Evolutionary conservation across 35 echinoderm and acorn worm species (phyloP).

Genomic region (Apostichopus japonicus): DNA sequence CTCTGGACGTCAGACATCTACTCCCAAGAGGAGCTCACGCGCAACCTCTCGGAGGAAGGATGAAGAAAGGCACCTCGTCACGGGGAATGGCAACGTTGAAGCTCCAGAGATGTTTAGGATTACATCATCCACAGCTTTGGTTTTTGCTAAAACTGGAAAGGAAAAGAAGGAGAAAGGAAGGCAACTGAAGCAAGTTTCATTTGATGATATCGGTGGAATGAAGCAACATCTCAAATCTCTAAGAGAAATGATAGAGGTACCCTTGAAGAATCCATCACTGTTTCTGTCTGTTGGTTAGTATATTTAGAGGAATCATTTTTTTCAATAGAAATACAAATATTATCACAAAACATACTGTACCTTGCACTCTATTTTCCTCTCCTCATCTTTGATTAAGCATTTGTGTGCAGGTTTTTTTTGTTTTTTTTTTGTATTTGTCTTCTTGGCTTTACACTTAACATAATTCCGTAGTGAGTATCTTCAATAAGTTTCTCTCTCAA

Average conservation of each 20-base stretch:
- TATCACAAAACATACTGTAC: too few species aligned
- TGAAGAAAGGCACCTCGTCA: neutral
- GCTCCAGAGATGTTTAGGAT: slow-evolving; percentile 51
- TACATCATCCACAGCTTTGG: slow-evolving; percentile 44
- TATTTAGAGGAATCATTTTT: neutral
- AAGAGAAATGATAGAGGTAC: slow-evolving; percentile 76
- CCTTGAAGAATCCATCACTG: slow-evolving; percentile 79
- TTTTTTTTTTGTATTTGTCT: too few species aligned
- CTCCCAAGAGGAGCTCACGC: slow-evolving; percentile 7
- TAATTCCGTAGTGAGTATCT: too few species aligned
- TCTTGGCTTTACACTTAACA: too few species aligned
- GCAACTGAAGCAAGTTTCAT: slow-evolving; percentile 48
- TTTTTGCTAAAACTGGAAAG: neutral
- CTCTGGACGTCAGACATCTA: slow-evolving; percentile 19
- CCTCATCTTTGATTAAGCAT: too few species aligned
- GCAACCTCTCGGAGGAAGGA: neutral
- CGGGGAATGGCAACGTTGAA: slow-evolving; percentile 17
- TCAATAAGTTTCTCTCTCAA: too few species aligned
- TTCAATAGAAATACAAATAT: too few species aligned
- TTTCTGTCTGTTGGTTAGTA: slow-evolving; percentile 89
- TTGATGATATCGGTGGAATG: slow-evolving; percentile 89
- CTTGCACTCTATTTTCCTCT: too few species aligned
- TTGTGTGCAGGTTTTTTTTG: too few species aligned
- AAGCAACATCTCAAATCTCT: slow-evolving; percentile 78
- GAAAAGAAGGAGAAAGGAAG: neutral